Base-by-base conservation (phyloP, 2,113 vertebrate genomes). In the Anguilla rostrata region DNA sequence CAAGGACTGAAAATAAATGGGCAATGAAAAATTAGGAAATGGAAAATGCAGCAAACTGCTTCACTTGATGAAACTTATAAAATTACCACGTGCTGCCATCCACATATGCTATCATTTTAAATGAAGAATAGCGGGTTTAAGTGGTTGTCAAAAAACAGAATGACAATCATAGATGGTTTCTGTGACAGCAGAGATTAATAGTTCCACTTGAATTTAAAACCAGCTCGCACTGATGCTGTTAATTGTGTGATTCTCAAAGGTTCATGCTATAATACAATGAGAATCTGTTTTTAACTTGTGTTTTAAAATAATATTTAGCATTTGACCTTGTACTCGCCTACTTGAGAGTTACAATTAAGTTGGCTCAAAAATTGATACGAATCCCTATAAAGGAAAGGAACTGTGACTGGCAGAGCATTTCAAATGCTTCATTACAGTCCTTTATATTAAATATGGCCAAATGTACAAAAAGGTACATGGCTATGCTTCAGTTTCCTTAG, bases 11-110 rank as follows among this genome's bases (percentile, higher is more conserved):
- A 78, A 53, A 39, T 46, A 85, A 78, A 34, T 5, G 26, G 26
- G 46, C 78, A 53, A 56, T 85, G 41, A 85, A 85, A 78, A 46
- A 78, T 43, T 78, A 78, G 40, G 41, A 85, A 85, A 53, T 85
- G 7, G 29, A 79, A 0, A 40, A 39, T 53, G 15, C 71, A 49
- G 71, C n/a, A 18, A 39, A 12, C 43, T 60, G 8, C 18, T 41
- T 56, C 66, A 18, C 43, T 56, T 85, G 43, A 78, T 46, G 41
- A 41, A 63, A 18, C 40, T 41, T 41, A 5, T 40, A 1, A 41
- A 81, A 22, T 41, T 2, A 5, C 41, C 26, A 14, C 60, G 40
- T 43, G 39, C 41, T 66, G 18, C 41, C 60, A 84, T 43, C n/a
- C 57, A n/a, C 57, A 63, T 7, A 2, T 46, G 3, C 60, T 84